Conservation (phyloP, 2,113 vertebrate species). For the Hydropotes inermis region DNA sequence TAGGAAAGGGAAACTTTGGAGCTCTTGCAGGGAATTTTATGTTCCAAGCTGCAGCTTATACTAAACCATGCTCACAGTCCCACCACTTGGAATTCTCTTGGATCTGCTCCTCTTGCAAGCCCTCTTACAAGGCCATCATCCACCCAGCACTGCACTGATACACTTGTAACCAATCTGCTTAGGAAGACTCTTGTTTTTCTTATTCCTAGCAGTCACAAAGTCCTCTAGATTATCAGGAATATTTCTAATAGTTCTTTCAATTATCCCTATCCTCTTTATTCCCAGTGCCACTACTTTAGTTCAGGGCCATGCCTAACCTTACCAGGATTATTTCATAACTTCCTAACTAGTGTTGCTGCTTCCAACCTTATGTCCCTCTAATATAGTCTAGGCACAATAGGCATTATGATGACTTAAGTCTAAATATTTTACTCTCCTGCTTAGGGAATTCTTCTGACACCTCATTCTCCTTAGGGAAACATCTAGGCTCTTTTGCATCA, state of each 20-base stretch:
- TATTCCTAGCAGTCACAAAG: background rate
- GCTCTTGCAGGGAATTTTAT: background rate
- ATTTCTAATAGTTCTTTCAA: background rate
- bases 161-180: background rate
- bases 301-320: background rate
- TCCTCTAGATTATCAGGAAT: background rate
- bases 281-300: background rate
- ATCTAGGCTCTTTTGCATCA: rapidly evolving
- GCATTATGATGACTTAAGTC: background rate
- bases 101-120: no score
- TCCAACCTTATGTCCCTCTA: background rate
- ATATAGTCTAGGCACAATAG: background rate
- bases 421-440: background rate
- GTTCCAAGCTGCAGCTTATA: background rate
- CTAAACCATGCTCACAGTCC: background rate
- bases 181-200: background rate
- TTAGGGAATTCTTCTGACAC: background rate
- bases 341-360: background rate
- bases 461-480: background rate
- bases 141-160: background rate
- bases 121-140: rapidly evolving
- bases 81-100: background rate
- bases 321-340: background rate
- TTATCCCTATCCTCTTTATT: background rate
- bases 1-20: background rate